Conservation (phyloP, 2,888 invertebrate species). For the Branchellion lobata region DNA sequence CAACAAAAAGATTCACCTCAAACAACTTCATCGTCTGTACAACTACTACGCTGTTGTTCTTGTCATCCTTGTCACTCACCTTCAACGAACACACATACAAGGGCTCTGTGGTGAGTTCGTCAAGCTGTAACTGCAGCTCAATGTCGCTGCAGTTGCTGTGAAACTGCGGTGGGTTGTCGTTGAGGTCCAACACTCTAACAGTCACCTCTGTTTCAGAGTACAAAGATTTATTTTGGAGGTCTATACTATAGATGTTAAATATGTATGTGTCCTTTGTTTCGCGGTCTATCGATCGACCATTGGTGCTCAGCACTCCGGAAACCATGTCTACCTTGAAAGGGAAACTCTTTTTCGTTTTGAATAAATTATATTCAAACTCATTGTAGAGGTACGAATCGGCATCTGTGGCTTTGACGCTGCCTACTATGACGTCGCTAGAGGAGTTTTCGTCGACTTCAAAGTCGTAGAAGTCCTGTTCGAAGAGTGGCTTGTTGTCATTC, state of each 20-base stretch:
- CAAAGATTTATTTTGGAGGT: not conserved
- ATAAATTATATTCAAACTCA: not conserved
- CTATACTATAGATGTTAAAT: not conserved
- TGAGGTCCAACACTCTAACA: not conserved
- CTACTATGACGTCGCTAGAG: not conserved
- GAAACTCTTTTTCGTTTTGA: not conserved
- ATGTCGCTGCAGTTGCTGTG: not conserved
- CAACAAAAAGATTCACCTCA: not conserved
- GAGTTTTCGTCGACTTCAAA: conserved; percentile 75
- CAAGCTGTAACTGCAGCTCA: not conserved
- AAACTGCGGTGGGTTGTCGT: not conserved
- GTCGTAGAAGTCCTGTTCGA: conserved; percentile 65
- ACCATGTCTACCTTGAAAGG: conserved; percentile 19
- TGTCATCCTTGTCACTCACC: not conserved
- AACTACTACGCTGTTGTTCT: not conserved
- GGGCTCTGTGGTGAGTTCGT: not conserved
- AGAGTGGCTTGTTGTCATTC: conserved; percentile 48
- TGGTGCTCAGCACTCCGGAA: conserved; percentile 15
- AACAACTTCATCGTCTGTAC: not conserved
- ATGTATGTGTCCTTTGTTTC: not conserved
- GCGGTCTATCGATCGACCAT: not conserved
- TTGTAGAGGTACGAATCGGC: conserved; percentile 19
- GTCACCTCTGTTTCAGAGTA: not conserved
- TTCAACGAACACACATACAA: not conserved
- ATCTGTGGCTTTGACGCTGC: conserved; percentile 17